Percentiles rank a stretch among this genome's conserved stretches.
Conservation (phyloP, 2,888 invertebrate genomes). For the Nysson spinosus region DNA sequence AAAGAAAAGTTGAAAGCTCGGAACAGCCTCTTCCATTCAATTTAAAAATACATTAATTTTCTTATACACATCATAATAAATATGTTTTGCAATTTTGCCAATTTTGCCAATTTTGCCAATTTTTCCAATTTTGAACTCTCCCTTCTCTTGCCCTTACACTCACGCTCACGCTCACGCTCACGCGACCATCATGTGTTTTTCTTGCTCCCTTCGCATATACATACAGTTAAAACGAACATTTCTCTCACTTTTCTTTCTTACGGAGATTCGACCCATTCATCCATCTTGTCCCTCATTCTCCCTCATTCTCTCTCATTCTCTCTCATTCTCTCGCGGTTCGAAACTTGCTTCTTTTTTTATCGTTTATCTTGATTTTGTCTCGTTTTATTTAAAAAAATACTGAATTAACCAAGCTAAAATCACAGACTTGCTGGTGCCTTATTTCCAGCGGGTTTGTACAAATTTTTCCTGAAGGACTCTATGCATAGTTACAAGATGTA, state of each 20-base stretch:
- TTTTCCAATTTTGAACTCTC: no score
- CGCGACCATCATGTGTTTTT: not conserved
- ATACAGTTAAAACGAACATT: slow-evolving; percentile 20
- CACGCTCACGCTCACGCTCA: not conserved
- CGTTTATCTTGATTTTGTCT: slow-evolving; percentile 65
- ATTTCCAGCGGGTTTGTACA: slow-evolving; percentile 74
- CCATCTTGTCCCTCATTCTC: no score
- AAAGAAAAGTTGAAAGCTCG: no score
- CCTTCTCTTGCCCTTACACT: no score
- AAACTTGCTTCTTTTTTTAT: slow-evolving; percentile 61
- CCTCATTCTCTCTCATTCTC: slow-evolving; percentile 24
- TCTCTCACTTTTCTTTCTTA: no score
- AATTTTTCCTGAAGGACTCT: slow-evolving; percentile 77
- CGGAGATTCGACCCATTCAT: no score
- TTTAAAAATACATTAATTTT: no score
- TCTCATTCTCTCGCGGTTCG: slow-evolving; percentile 49
- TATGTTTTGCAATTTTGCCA: no score
- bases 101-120: no score
- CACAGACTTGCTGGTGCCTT: slow-evolving; percentile 74
- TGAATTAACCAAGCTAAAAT: slow-evolving; percentile 78
- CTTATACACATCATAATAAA: no score
- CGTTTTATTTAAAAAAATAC: slow-evolving; percentile 77
- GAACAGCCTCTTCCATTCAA: no score
- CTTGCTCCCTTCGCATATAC: slow-evolving; percentile 2
- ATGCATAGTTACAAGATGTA: slow-evolving; percentile 69